Percentiles rank a stretch among this genome's conserved stretches.
Evolutionary conservation across 2,888 invertebrate genomes (phyloP).

Genomic region (Cepaea hortensis): DNA sequence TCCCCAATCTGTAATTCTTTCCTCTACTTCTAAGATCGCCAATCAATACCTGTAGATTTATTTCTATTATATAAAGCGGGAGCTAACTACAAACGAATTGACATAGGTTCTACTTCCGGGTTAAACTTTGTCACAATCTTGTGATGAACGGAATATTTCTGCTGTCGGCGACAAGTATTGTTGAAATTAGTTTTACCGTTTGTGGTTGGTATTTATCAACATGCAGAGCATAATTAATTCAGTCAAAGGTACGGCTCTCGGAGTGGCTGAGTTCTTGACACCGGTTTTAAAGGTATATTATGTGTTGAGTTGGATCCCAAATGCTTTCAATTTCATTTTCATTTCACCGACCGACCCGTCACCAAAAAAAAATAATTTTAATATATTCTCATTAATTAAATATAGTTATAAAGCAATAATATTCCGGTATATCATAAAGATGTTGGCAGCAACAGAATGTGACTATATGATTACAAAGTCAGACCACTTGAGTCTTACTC

Average conservation of each 20-base stretch:
- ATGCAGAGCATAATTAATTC: slow-evolving; percentile 98
- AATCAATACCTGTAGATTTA: too few species aligned
- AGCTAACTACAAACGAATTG: background rate
- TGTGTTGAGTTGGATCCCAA: too few species aligned
- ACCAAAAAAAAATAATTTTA: too few species aligned
- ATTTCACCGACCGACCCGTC: too few species aligned
- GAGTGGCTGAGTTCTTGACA: slow-evolving; percentile 96
- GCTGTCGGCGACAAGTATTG: too few species aligned
- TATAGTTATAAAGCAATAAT: background rate
- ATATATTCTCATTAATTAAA: background rate
- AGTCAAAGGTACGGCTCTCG: slow-evolving; percentile 95
- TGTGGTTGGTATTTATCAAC: background rate
- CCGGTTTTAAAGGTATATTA: slow-evolving; percentile 91
- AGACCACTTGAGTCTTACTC: too few species aligned
- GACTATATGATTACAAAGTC: too few species aligned
- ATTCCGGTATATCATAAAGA: background rate
- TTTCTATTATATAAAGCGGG: background rate
- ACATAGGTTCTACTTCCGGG: slow-evolving; percentile 18
- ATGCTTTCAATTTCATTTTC: too few species aligned
- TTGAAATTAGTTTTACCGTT: background rate
- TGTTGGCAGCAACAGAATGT: too few species aligned
- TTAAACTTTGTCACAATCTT: slow-evolving; percentile 34
- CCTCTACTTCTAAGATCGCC: too few species aligned
- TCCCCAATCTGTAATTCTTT: too few species aligned
- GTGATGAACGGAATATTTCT: slow-evolving; percentile 4